These are phyloP conservation scores for Acanthisitta chloris DNA, from an alignment of 2,113 vertebrate genomes.

Conservation along the genomic window DNA sequence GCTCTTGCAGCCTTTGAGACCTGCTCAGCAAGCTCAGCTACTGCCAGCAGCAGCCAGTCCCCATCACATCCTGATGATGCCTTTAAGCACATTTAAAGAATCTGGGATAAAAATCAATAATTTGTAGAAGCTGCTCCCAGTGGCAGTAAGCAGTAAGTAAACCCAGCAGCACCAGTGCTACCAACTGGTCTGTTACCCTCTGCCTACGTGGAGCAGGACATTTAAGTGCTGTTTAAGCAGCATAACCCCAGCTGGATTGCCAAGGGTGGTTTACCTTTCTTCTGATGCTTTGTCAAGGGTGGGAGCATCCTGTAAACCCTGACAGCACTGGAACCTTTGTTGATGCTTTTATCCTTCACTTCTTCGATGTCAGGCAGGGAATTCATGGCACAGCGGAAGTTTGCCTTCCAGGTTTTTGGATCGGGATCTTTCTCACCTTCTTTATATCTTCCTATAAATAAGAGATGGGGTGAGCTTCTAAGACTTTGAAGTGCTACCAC, in stretches of 20 bases:
- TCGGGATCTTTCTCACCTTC: constrained; percentile 81
- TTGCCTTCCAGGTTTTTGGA: constrained; percentile 98
- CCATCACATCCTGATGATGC: rapidly evolving
- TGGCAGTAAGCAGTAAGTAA: neutral
- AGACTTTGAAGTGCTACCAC: neutral
- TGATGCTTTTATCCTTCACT: constrained; percentile 89
- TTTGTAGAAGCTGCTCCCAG: neutral
- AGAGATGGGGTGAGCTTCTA: neutral
- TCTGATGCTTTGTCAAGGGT: constrained; percentile 72
- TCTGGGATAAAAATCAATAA: neutral
- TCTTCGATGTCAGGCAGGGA: constrained; percentile 94
- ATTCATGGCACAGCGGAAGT: constrained; percentile 98
- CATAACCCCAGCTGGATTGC: neutral
- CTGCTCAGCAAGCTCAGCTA: neutral
- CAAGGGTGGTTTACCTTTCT: constrained; percentile 69
- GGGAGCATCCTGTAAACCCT: constrained; percentile 93
- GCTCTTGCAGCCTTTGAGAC: neutral
- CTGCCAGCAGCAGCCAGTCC: neutral
- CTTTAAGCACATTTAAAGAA: neutral
- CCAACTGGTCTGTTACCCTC: neutral
- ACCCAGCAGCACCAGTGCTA: neutral
- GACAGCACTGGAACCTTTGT: constrained; percentile 90
- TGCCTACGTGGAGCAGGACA: rapidly evolving
- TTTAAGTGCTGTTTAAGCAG: neutral
- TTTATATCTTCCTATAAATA: constrained; percentile 82